phyloP scores from a whole-genome alignment of 2,113 vertebrate genomes.

The Brachyhypopomus occidentalis region DNA sequence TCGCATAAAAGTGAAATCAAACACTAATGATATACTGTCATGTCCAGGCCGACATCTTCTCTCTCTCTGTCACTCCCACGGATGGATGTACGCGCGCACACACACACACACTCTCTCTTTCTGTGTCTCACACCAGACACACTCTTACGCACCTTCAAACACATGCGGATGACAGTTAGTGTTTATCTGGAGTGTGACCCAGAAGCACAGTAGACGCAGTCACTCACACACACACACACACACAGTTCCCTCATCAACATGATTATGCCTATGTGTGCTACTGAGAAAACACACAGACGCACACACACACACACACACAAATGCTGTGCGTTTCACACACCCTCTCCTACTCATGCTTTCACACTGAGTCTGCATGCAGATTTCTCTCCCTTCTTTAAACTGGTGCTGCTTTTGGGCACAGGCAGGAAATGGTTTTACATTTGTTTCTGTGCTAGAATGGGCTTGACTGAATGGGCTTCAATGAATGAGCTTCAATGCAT shows the following conservation, averaged over 20 bases:
- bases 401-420: neutral
- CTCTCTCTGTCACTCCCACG: slow-evolving; percentile 2
- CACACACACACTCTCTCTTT: neutral
- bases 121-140: too few species aligned
- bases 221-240: slow-evolving; percentile 14
- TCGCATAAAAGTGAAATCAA: slow-evolving; percentile 18
- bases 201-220: neutral
- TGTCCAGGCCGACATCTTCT: neutral
- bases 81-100: neutral
- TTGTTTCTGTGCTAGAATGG: too few species aligned
- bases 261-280: too few species aligned
- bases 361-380: neutral
- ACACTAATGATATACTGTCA: slow-evolving; percentile 38
- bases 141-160: neutral
- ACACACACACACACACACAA: neutral
- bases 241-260: neutral
- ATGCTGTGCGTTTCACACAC: slow-evolving; percentile 6
- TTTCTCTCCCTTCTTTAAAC: neutral
- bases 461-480: too few species aligned
- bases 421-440: too few species aligned
- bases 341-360: neutral
- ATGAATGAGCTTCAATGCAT: too few species aligned
- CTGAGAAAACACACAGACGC: neutral
- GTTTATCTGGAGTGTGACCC: neutral
- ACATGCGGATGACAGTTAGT: neutral